phyloP scores from a whole-genome alignment of 1,140 invertebrate species.

The Caligus rogercresseyi region DNA sequence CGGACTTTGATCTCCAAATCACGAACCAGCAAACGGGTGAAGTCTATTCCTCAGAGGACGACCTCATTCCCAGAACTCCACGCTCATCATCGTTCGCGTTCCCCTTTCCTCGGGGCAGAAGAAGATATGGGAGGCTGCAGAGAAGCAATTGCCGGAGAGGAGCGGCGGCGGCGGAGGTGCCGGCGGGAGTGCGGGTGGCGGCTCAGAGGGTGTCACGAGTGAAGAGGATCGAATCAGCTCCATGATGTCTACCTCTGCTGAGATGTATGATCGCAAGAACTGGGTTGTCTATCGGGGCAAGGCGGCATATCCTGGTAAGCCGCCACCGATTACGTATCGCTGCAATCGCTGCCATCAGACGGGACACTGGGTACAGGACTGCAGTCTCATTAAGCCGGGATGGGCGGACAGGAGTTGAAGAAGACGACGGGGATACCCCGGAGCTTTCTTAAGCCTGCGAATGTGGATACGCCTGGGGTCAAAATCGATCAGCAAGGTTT shows the following conservation, averaged over 20 bases:
- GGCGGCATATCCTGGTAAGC: constrained; percentile 62
- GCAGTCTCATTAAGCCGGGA: constrained; percentile 39
- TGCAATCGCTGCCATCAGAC: constrained; percentile 77
- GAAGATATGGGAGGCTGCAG: constrained; percentile 37
- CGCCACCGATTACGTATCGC: constrained; percentile 66
- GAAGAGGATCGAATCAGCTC: constrained; percentile 93
- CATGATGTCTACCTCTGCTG: constrained; percentile 87
- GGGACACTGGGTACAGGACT: constrained; percentile 90
- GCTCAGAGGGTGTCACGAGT: constrained; percentile 37
- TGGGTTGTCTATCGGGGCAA: constrained; percentile 48
- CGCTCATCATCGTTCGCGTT: constrained; percentile 76
- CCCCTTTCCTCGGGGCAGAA: constrained; percentile 42
- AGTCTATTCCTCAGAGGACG: constrained; percentile 73
- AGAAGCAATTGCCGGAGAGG: constrained; percentile 2
- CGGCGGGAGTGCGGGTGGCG: neutral
- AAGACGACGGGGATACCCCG: constrained; percentile 90
- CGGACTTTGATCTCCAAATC: constrained; percentile 85
- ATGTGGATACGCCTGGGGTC: constrained; percentile 67
- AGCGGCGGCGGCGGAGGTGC: no score
- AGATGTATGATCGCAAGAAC: constrained; percentile 90
- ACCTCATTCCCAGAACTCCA: constrained; percentile 85
- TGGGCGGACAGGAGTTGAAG: constrained; percentile 46
- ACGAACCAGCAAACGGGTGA: constrained; percentile 93
- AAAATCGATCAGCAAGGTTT: constrained; percentile 55
- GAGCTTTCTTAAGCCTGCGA: constrained; percentile 82